Evolutionary conservation across 2,888 invertebrate genomes (phyloP).

Genomic region (Timandra comae): DNA sequence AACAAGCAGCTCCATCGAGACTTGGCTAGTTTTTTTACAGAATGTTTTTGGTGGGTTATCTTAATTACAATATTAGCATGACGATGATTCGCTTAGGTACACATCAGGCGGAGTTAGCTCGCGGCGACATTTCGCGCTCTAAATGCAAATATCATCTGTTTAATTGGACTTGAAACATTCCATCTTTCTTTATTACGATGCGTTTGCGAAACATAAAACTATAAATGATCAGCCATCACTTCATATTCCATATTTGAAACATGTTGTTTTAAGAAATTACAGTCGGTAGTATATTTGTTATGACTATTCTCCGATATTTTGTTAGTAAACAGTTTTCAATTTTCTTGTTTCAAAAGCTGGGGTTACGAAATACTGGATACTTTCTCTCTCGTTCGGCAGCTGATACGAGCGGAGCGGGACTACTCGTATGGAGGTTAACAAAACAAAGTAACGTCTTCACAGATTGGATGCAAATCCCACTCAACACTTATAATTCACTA

Average conservation of each 20-base stretch:
- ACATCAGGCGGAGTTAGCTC: slow-evolving; percentile 33
- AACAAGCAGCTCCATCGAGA: too few species aligned
- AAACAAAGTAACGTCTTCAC: slow-evolving; percentile 59
- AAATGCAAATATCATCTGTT: slow-evolving; percentile 27
- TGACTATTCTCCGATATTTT: slow-evolving; percentile 18
- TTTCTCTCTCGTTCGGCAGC: slow-evolving; percentile 65
- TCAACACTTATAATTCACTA: slow-evolving; percentile 23
- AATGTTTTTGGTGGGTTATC: too few species aligned
- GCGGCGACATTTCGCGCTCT: slow-evolving; percentile 32
- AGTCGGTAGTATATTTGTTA: slow-evolving; percentile 7
- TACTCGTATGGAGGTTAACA: slow-evolving; percentile 61
- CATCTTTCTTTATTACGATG: too few species aligned
- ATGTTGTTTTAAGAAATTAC: too few species aligned
- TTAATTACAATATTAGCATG: slow-evolving; percentile 59
- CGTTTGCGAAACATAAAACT: too few species aligned
- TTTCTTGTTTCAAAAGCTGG: slow-evolving; percentile 47
- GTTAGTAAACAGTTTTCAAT: slow-evolving; percentile 35
- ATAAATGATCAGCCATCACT: too few species aligned
- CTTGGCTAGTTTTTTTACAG: too few species aligned
- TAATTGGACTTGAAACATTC: too few species aligned
- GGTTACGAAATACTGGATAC: slow-evolving; percentile 61
- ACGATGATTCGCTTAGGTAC: slow-evolving; percentile 48
- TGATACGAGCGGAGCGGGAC: slow-evolving; percentile 42
- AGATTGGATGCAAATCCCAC: slow-evolving; percentile 39
- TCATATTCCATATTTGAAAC: too few species aligned